These are phyloP conservation scores for Caenorhabditis sp. DNA, from an alignment of 2,888 invertebrate genomes.

Conservation along the genomic window DNA sequence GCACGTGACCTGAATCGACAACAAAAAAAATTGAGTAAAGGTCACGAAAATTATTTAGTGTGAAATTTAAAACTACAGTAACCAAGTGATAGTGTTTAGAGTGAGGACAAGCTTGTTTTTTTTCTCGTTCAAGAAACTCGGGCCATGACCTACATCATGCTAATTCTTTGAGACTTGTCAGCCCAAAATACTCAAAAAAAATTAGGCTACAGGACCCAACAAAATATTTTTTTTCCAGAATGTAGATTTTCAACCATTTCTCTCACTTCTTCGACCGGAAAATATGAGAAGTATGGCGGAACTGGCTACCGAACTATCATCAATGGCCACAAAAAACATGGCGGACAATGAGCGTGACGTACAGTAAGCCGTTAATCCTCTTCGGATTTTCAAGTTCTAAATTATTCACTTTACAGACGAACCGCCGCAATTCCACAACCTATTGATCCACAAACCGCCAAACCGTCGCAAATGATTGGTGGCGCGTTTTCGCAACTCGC, in stretches of 20 bases:
- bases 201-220: too few relatives aligned
- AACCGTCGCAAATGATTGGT: constrained; percentile 40
- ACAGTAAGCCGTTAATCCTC: constrained; percentile 42
- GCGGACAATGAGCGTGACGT: constrained; percentile 41
- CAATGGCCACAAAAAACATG: constrained; percentile 43
- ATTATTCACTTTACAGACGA: constrained; percentile 10
- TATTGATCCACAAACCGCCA: constrained; percentile 24
- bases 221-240: background rate
- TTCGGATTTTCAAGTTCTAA: too few relatives aligned
- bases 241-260: constrained; percentile 43
- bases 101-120: too few relatives aligned
- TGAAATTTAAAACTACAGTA: too few relatives aligned
- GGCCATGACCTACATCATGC: too few relatives aligned
- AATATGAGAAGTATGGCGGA: constrained; percentile 49
- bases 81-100: too few relatives aligned
- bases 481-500: constrained; percentile 40
- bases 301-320: constrained; percentile 44
- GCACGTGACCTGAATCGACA: too few relatives aligned
- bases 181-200: too few relatives aligned
- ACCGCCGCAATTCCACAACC: constrained; percentile 25
- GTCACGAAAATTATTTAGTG: too few relatives aligned
- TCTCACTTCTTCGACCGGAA: constrained; percentile 45
- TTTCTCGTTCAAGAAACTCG: too few relatives aligned
- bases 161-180: too few relatives aligned
- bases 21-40: too few relatives aligned